Percentiles rank a stretch among this genome's conserved stretches.
Conservation (phyloP, 2,797 vertebrate genomes). For the Myotis daubentonii region DNA sequence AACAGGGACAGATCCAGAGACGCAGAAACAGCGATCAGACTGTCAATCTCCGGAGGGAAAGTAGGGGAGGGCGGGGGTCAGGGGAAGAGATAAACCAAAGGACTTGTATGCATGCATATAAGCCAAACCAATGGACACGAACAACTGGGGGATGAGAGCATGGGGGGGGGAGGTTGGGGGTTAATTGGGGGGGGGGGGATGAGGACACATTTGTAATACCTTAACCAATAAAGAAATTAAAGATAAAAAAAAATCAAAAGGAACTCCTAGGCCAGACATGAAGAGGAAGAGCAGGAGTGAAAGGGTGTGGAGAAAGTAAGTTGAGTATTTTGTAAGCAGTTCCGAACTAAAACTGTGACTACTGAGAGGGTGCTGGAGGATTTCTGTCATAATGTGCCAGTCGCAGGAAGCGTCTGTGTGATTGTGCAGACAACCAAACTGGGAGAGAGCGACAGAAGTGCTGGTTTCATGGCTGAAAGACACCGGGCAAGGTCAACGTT, state of each 20-base stretch:
- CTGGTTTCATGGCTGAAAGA: background rate
- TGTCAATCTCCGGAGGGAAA: too few species aligned
- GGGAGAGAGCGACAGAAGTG: background rate
- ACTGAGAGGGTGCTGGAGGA: background rate
- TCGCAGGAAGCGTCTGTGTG: rapidly evolving
- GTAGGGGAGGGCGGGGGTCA: too few species aligned
- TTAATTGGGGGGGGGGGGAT: too few species aligned
- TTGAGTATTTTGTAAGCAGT: background rate
- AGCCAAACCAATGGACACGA: too few species aligned
- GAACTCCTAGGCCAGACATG: background rate
- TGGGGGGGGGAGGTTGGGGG: too few species aligned
- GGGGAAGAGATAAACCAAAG: too few species aligned
- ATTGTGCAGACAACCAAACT: background rate
- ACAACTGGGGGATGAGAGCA: too few species aligned
- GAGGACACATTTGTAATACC: too few species aligned
- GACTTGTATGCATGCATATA: too few species aligned
- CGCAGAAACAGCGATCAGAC: too few species aligned
- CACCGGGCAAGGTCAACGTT: background rate
- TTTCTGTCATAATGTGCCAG: rapidly evolving
- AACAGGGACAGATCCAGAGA: too few species aligned
- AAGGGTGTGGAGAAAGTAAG: background rate
- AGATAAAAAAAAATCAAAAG: background rate
- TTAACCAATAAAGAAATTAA: too few species aligned
- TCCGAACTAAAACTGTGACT: background rate
- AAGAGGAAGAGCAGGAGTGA: background rate